Evolutionary conservation across 2,113 vertebrate species (phyloP), one percentile per base, ranked within the genome.

Genomic region (Ptyas mucosa): DNA sequence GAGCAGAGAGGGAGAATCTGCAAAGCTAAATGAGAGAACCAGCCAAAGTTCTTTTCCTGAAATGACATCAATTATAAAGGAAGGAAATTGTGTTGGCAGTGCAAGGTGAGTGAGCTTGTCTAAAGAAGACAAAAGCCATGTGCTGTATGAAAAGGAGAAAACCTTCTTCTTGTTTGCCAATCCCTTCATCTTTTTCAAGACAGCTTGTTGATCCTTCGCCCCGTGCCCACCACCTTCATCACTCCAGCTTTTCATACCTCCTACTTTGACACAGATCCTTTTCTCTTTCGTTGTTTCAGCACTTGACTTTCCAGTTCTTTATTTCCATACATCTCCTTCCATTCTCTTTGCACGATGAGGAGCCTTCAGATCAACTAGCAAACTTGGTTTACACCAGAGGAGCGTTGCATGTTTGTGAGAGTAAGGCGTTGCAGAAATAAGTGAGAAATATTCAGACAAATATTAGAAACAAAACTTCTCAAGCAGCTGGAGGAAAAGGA

Each of bases 161-260:
- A 46, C 52, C 23, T 23, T 49, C 87, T 49, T 89, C 64, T 89
- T 20, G 6, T 49, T 18, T 85, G 87, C 64, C 64, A 92, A 92
- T 26, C 26, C 52, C 53, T 92, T 92, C 88, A 58, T 92, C 91
- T 69, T 69, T 54, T 89, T 85, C 92, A 89, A 58, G 52, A 34
- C 29, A 34, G 69, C 52, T 51, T 58, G 53, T 85, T 81, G 91
- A 81, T 81, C 55, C 87, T 26, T 52, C 23, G 1, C 52, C 5
- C 61, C 39, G 55, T n/a, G 39, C 57, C 81, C 46, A 92, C 46
- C 54, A 92, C 55, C 86, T n/a, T 64, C 15, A 89, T 81, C 51
- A 21, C 61, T 81, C 54, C 26, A 55, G n/a, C 51, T 92, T 61
- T 92, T 75, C 91, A 89, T 55, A 26, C 21, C 14, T 55, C 29